These are phyloP conservation scores for Planiliza haematocheilus DNA, from an alignment of 2,113 vertebrate species.

Conservation along the genomic window DNA sequence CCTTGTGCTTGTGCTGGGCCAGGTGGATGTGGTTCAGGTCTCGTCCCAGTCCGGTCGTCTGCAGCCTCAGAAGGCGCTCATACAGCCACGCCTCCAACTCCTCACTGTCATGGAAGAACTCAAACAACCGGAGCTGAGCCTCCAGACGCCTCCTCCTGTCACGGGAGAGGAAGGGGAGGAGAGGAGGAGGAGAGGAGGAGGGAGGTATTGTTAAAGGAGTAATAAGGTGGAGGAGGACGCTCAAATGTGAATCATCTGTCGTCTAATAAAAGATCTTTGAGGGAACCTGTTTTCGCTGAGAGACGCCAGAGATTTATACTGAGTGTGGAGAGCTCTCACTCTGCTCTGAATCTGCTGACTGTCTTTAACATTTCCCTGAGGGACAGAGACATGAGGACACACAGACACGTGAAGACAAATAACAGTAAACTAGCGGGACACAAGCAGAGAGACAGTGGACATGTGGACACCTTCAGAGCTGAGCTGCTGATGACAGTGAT, in stretches of 20 bases:
- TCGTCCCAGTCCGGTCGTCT: conserved; percentile 74
- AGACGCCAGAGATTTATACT: conserved; percentile 83
- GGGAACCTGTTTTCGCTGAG: conserved; percentile 86
- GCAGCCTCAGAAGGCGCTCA: conserved; percentile 82
- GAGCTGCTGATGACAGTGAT: conserved; percentile 77
- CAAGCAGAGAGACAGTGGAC: neutral
- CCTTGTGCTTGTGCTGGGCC: conserved; percentile 89
- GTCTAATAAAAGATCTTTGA: neutral
- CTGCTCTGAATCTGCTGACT: conserved; percentile 82
- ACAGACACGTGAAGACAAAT: neutral
- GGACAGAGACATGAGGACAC: neutral
- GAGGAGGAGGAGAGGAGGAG: neutral
- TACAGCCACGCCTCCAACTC: conserved; percentile 88
- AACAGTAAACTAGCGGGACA: neutral
- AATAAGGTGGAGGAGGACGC: neutral
- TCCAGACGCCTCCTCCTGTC: conserved; percentile 86
- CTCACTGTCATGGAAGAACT: conserved; percentile 88
- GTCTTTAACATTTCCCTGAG: conserved; percentile 67
- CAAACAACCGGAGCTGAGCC: conserved; percentile 82
- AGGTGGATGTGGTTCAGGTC: conserved; percentile 85
- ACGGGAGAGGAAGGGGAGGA: too few species aligned
- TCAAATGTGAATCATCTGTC: neutral
- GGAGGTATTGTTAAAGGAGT: too few species aligned
- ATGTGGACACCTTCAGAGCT: conserved; percentile 59
- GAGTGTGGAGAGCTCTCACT: conserved; percentile 80